phyloP scores from a whole-genome alignment of 2,888 invertebrate species.

The Latheticus oryzae region DNA sequence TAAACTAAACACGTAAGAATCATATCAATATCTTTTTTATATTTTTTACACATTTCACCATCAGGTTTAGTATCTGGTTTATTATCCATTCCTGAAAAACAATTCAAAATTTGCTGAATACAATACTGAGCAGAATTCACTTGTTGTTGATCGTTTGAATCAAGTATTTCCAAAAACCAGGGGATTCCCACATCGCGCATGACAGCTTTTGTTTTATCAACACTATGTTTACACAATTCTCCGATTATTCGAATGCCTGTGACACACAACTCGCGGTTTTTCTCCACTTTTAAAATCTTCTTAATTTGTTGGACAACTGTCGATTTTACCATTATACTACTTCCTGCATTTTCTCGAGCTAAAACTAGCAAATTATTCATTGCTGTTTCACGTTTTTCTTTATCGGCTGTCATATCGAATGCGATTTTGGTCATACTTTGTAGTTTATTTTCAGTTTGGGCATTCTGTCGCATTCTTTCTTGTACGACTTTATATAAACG shows the following conservation, averaged over 20 bases:
- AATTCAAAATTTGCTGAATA: conserved; percentile 85
- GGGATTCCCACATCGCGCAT: conserved; percentile 84
- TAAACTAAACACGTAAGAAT: conserved; percentile 85
- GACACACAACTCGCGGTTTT: conserved; percentile 79
- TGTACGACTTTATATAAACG: conserved; percentile 85
- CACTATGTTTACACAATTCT: conserved; percentile 82
- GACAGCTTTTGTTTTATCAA: conserved; percentile 76
- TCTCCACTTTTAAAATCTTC: conserved; percentile 82
- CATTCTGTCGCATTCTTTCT: conserved; percentile 75
- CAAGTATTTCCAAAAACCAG: conserved; percentile 87
- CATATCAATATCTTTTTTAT: conserved; percentile 84
- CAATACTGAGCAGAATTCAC: conserved; percentile 83
- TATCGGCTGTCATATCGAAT: conserved; percentile 76
- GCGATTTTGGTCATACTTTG: conserved; percentile 86
- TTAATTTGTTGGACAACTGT: conserved; percentile 76
- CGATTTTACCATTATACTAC: conserved; percentile 75
- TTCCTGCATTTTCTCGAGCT: conserved; percentile 86
- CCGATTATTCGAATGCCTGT: conserved; percentile 83
- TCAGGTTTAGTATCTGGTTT: conserved; percentile 86
- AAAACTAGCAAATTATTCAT: conserved; percentile 93
- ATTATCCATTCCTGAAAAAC: conserved; percentile 87
- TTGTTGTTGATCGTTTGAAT: conserved; percentile 78
- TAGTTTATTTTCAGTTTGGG: conserved; percentile 81
- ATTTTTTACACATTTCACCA: conserved; percentile 75
- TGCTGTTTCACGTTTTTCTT: conserved; percentile 84